Evolutionary conservation across 2,888 invertebrate genomes (phyloP), one percentile per base, ranked within the genome.

Genomic region (Megaustenia siamemsis): DNA sequence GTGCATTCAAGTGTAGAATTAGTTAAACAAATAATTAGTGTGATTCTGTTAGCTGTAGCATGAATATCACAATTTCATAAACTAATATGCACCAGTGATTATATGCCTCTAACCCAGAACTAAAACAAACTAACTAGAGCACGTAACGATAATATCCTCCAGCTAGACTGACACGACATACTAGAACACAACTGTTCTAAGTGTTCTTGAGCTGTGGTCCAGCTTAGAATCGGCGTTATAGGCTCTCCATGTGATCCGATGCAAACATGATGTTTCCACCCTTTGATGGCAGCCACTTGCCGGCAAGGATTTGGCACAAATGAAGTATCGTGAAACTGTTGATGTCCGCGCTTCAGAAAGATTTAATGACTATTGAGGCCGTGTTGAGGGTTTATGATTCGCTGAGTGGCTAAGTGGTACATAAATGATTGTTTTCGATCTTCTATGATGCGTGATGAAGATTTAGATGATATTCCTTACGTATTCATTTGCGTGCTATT

Each of bases 291-390:
- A 75, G 32, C 15, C 32, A 53, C 53, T 75, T 53, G 53, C 10
- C 21, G 53, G 53, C 18, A 8, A 10, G 35, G 24, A 35, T 71
- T 35, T 4, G 38, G n/a, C 75, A 15, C 77, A 1, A n/a, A 18
- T 35, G 38, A 77, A 38, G 40, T 77, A 53, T 35, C 24, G 56
- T 40, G 60, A 77, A 4, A 24, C 40, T 38, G 60, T 35, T n/a
- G 38, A 38, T 6, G 60, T 49, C 24, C 32, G 73, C 15, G 32
- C 73, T 18, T 77, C 77, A 77, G 60, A 77, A 60, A 38, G 49
- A 73, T 73, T 45, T 45, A 24, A 75, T 35, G 35, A 56, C 28
- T 38, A 35, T 32, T 56, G 40, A 38, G 38, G n/a, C 32, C 10
- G 35, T 77, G n/a, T 1, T 60, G 60, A 60, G 12, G 24, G 45